Evolutionary conservation across 2,888 invertebrate species (phyloP), one percentile per base, ranked within the genome.

Genomic region (Ochlodes sylvanus): DNA sequence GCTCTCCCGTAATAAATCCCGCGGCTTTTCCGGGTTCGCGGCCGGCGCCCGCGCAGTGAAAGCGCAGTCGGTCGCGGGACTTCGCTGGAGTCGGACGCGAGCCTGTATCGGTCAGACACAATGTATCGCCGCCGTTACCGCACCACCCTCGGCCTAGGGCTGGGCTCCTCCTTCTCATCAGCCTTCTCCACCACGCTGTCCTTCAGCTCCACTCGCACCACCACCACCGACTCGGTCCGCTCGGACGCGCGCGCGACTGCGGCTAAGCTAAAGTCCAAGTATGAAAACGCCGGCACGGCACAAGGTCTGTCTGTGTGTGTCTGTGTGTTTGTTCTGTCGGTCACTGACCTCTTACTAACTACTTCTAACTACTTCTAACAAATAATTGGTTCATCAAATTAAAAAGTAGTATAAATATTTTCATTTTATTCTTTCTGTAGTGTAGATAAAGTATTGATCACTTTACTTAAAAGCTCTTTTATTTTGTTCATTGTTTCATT

Each of bases 101-200:
- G 7, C 10, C 10, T 7, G n/a, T 17, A 7, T 6, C 19, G 7
- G 15, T 15, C 34, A 7, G n/a, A 21, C 64, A 78, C 62, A 69
- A 88, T 93, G 92, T 93, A 92, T 76, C 90, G 92, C 75, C 92
- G 92, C 71, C 91, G 92, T 66, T 92, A 93, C 78, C 90, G 92
- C 75, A 88, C 92, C 70, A 91, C 92, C 71, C 86, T 92, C 61
- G 92, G 92, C 76, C 78, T 92, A 63, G 92, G 92, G 50, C 85
- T 92, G 52, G 89, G 90, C 6, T 90, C 92, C 50, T 90, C 91
- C 6, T 87, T 92, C 73, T 92, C 92, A 0, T 91, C 92, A 0
- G 80, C 91, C 38, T 92, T 92, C 80, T 84, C 92, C 55, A 87
- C 88, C 6, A 85, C 86, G 9, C 83, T 86, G 1, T 83, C 86